Evolutionary conservation across 2,888 invertebrate species (phyloP).

Genomic region (Phania funesta): DNA sequence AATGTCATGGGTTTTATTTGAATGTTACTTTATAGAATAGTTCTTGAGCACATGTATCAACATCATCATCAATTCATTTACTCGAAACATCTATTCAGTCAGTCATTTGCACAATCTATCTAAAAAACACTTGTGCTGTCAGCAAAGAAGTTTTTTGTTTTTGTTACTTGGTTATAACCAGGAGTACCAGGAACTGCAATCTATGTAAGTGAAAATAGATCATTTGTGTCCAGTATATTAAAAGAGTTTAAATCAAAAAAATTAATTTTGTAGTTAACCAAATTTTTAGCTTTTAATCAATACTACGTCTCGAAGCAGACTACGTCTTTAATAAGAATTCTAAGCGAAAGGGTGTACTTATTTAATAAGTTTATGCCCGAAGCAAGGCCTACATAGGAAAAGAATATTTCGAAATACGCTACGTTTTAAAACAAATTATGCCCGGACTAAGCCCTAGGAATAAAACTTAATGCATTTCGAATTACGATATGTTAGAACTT

Average conservation of each 20-base stretch:
- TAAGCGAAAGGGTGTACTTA: background rate
- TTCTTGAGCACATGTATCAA: constrained; percentile 15
- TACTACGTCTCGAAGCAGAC: background rate
- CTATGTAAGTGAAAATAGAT: background rate
- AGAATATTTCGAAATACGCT: no score
- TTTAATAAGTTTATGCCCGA: background rate
- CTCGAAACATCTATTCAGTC: background rate
- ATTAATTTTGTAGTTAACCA: background rate
- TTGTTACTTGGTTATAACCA: constrained; percentile 33
- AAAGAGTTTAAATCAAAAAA: constrained; percentile 1
- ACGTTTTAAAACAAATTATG: no score
- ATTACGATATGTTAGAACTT: no score
- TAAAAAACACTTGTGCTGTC: constrained; percentile 55
- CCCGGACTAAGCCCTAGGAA: no score
- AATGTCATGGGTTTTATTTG: constrained; percentile 37
- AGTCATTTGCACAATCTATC: constrained; percentile 22
- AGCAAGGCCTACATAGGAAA: background rate
- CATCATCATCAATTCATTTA: constrained; percentile 13
- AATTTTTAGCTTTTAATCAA: background rate
- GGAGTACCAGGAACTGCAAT: background rate
- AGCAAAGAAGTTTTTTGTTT: constrained; percentile 33
- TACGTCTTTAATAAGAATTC: background rate
- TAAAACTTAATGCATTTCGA: no score
- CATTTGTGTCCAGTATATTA: background rate
- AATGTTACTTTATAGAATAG: constrained; percentile 20